Percentiles rank a stretch among this genome's conserved stretches.
Evolutionary conservation across 2,113 vertebrate species (phyloP).

Genomic region (Dinomys branickii): DNA sequence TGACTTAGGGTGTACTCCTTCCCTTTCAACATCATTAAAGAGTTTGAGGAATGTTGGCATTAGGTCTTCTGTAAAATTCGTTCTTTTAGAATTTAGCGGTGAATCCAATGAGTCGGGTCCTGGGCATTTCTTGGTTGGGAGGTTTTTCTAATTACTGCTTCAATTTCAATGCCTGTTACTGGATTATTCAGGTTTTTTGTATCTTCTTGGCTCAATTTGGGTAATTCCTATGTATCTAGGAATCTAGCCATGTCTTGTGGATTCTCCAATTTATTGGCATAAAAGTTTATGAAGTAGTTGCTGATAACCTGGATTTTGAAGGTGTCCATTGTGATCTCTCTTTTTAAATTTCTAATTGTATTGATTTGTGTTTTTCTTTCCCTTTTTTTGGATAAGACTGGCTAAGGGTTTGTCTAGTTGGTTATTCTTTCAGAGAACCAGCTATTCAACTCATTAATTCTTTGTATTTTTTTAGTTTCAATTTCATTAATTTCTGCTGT

Average conservation of each 20-base stretch:
- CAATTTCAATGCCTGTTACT: background rate
- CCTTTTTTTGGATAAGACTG: too few relatives aligned
- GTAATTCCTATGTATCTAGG: background rate
- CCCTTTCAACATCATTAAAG: background rate
- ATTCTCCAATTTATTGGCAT: background rate
- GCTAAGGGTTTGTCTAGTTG: too few relatives aligned
- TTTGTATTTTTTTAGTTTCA: background rate
- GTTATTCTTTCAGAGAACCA: too few relatives aligned
- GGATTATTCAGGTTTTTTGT: background rate
- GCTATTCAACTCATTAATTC: too few relatives aligned
- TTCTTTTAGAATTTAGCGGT: background rate
- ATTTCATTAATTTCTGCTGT: background rate
- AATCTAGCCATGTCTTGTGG: background rate
- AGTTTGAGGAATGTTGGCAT: background rate
- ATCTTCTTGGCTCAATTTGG: background rate
- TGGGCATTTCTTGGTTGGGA: background rate
- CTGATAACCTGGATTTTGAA: background rate
- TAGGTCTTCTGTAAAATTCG: background rate
- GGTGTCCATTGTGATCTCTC: too few relatives aligned
- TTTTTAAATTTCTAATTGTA: too few relatives aligned
- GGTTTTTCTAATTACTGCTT: background rate
- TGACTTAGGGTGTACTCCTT: background rate
- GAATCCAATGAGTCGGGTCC: background rate
- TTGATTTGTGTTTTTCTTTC: too few relatives aligned
- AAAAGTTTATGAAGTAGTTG: background rate